Conservation (phyloP, 1,140 invertebrate species). For the Lepidurus apus region DNA sequence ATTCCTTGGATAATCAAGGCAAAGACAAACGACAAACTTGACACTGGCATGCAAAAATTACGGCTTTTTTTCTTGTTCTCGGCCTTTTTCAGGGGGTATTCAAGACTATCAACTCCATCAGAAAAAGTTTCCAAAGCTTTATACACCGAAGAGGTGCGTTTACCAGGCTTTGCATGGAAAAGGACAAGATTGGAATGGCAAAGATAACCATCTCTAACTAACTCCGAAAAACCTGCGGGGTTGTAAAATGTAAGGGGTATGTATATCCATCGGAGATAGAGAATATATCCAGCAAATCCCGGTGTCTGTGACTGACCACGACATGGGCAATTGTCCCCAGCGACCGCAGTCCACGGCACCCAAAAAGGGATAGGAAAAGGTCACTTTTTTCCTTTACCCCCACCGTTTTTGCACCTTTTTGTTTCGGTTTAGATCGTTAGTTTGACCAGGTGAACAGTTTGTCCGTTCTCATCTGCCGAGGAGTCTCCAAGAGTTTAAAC, state of each 20-base stretch:
- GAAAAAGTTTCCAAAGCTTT: not conserved
- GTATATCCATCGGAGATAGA: not conserved
- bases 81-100: not conserved
- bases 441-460: conserved; percentile 7
- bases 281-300: not conserved
- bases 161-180: not conserved
- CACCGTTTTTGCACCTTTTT: conserved; percentile 5
- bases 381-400: not conserved
- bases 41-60: conserved; percentile 3
- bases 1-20: not conserved
- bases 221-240: not conserved
- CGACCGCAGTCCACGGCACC: not conserved
- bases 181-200: conserved; percentile 14
- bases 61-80: not conserved
- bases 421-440: not conserved
- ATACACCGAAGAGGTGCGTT: conserved; percentile 8
- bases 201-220: conserved; percentile 16
- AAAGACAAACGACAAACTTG: conserved; percentile 16
- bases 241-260: conserved; percentile 4
- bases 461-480: conserved; percentile 17
- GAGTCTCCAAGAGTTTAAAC: no score
- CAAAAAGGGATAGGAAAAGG: not conserved
- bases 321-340: conserved; percentile 12
- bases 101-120: not conserved
- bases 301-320: conserved; percentile 4